Base-by-base conservation (phyloP, 2,797 vertebrate genomes). In the Clarias platycephalus region DNA sequence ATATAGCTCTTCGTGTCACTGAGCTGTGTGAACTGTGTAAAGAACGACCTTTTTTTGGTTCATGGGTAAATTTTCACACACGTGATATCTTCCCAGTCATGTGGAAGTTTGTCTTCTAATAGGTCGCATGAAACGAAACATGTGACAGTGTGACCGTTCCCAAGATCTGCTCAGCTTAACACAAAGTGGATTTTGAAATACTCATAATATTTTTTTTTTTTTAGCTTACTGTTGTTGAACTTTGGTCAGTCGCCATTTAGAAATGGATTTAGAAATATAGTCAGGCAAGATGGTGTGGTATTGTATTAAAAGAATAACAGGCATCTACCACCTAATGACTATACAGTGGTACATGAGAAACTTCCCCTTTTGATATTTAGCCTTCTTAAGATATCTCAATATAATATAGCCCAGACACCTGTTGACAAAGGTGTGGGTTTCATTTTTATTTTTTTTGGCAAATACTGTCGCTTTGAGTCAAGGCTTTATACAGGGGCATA, bases 321-420 rank as follows among this genome's bases (percentile, higher is more conserved):
- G 60, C 40, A n/a, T 81, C 40, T 63, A 83, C 49, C 31, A 80
- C 76, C 60, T 79, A 67, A 79, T 40, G 70, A 68, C 28, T 75
- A 74, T 75, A 67, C 31, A 83, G 63, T 68, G 60, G 60, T 81
- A 81, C 26, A 10, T 62, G 18, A 67, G 77, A 81, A 86, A 86
- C 85, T 86, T 84, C 85, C 85, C 31, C 70, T 84, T 86, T 86
- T 84, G n/a, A 57, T 83, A 37, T 80, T 81, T 83, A 80, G 82
- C 78, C 57, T 83, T 78, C 76, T 40, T 74, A 75, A 68, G 62
- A 86, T 83, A 74, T 83, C 81, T 83, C 31, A 6, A 86, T 72
- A 80, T 79, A 83, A 83, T 58, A 71, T 34, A 80, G 85, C 81
- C 24, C 64, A 64, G 77, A 53, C 85, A 86, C 85, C 85, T 86